Base-by-base conservation (phyloP, 1,140 invertebrate species). In the Drosophila bocki region DNA sequence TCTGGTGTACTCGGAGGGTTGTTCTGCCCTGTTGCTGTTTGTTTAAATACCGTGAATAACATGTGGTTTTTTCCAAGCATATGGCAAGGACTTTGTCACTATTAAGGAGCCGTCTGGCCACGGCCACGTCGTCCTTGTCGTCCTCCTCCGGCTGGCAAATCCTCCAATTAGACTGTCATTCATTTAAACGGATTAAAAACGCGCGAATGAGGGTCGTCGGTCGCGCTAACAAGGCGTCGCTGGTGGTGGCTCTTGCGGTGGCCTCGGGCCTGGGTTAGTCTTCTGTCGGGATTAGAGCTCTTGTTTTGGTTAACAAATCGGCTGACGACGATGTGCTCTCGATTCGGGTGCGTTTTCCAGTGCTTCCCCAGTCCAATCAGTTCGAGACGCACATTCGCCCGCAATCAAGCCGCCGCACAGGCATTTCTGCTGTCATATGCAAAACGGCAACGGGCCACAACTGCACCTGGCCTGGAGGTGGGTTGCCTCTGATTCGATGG, bases 101-200 rank as follows among this genome's bases (percentile, higher is more conserved):
- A 86, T 88, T 87, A 83, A 80, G 80, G 67, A 60, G 68, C 62
- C 65, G 62, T 71, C 78, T 68, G 67, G 47, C 35, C 35, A 29
- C 11, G 47, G 51, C 56, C 56, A 75, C 70, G 61, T 70, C 53
- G 17, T 19, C 3, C 11, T 54, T 1, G 51, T 13, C 7, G 12
- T 56, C 53, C 53, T 56, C 35, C 48, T 80, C 64, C 77, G 42
- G 79, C 22, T 37, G 68, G 53, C 70, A 91, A 91, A 92, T 91
- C 83, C 91, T 92, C 91, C 91, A 92, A 92, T 92, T 91, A 92
- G 91, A 92, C 91, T 92, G 91, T 92, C 91, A 92, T 92, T 92
- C 91, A 92, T 92, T 92, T 92, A 92, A 92, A 86, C 86, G 91
- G 91, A 92, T 92, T 92, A 92, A 86, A 91, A 91, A 79, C 70